These are phyloP conservation scores for Phrixothrix hirtus DNA, from an alignment of 2,888 invertebrate species.

Conservation along the genomic window DNA sequence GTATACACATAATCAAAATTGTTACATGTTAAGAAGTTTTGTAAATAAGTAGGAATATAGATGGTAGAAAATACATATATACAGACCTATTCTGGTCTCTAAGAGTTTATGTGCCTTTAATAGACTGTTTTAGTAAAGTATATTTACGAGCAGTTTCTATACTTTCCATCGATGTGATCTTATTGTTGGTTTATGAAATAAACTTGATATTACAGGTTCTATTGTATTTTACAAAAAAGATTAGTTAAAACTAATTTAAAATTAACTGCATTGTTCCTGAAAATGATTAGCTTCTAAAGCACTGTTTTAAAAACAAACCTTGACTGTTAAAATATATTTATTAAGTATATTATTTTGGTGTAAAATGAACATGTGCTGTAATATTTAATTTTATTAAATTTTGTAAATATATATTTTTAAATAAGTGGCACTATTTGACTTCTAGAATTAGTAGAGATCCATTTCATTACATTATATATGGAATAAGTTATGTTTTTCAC, in stretches of 20 bases:
- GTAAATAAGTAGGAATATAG: no score
- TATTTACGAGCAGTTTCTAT: not conserved
- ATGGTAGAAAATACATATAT: not conserved
- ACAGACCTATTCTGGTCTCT: not conserved
- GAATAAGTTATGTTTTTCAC: no score
- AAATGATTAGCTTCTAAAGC: not conserved
- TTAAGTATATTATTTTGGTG: not conserved
- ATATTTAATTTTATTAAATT: no score
- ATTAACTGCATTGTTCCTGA: not conserved
- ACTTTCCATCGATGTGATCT: not conserved
- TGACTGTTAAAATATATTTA: not conserved
- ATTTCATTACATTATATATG: no score
- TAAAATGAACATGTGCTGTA: not conserved
- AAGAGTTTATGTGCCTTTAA: not conserved
- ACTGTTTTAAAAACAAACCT: not conserved
- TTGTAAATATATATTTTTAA: no score
- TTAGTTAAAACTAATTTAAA: not conserved
- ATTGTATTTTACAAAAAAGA: not conserved
- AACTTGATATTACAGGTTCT: not conserved
- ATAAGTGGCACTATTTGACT: no score
- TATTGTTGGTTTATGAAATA: not conserved
- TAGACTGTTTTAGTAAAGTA: not conserved
- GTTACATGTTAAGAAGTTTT: not conserved
- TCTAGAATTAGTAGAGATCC: no score
- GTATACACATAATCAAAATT: not conserved